phyloP scores from a whole-genome alignment of 2,888 invertebrate species.

The Podabrus alpinus region DNA sequence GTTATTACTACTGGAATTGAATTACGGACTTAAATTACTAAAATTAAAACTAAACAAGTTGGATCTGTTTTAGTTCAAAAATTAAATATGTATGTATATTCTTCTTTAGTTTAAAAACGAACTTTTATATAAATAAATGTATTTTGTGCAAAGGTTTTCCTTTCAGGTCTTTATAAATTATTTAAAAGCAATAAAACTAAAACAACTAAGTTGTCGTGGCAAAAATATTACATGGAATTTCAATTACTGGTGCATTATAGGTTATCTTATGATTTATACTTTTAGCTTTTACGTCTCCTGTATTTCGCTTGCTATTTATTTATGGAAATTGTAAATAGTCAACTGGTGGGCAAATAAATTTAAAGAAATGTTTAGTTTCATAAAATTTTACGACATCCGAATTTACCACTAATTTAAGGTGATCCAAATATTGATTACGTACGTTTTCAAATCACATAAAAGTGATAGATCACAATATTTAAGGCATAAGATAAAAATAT shows the following conservation, averaged over 20 bases:
- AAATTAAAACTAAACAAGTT: neutral
- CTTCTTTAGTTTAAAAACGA: neutral
- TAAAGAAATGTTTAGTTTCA: neutral
- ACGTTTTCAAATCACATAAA: neutral
- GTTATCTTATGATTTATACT: neutral
- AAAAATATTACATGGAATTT: neutral
- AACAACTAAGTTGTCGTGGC: neutral
- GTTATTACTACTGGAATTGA: neutral
- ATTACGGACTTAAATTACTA: neutral
- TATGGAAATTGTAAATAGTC: neutral
- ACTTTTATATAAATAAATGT: neutral
- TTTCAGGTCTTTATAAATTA: neutral
- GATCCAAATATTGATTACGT: neutral
- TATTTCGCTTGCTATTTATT: neutral
- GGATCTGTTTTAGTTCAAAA: neutral
- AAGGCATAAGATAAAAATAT: too few relatives aligned
- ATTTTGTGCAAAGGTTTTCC: neutral
- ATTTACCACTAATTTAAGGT: neutral
- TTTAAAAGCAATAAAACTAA: neutral
- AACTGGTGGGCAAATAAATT: neutral
- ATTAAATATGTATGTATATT: neutral
- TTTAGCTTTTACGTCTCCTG: neutral
- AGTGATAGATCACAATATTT: too few relatives aligned
- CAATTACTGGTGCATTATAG: neutral
- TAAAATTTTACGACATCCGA: neutral